Conservation (phyloP, 2,113 vertebrate species). For the Nanorana parkeri region DNA sequence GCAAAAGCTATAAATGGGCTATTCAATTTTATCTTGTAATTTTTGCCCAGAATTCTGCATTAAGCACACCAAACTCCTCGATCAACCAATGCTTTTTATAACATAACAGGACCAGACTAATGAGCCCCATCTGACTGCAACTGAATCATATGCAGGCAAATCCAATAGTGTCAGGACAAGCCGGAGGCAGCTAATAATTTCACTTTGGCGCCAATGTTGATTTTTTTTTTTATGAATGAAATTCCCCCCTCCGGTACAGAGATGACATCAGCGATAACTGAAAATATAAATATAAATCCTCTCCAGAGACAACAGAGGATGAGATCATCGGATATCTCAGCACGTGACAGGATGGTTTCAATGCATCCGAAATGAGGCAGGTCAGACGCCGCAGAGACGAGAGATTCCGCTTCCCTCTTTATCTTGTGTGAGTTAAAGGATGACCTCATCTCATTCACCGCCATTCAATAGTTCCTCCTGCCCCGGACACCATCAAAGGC, state of each 20-base stretch:
- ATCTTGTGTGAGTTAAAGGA: background rate
- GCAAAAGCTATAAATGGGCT: too few species aligned
- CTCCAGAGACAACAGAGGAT: background rate
- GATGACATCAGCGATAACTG: slow-evolving; percentile 43
- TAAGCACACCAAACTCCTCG: too few species aligned
- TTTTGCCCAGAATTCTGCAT: too few species aligned
- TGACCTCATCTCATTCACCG: slow-evolving; percentile 38
- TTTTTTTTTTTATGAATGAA: slow-evolving; percentile 39
- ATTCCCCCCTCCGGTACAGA: background rate
- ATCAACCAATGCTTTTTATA: too few species aligned
- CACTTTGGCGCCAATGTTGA: slow-evolving; percentile 27
- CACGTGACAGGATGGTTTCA: slow-evolving; percentile 40
- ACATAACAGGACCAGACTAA: too few species aligned
- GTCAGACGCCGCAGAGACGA: slow-evolving; percentile 31
- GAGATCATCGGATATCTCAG: slow-evolving; percentile 38
- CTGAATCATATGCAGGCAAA: background rate
- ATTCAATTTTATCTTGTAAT: too few species aligned
- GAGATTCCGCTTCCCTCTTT: slow-evolving; percentile 6
- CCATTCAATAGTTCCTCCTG: background rate
- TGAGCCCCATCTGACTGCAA: background rate
- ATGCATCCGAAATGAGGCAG: slow-evolving; percentile 23
- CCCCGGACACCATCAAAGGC: background rate
- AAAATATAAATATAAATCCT: slow-evolving; percentile 10
- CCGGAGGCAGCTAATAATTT: background rate
- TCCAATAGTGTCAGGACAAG: background rate